A percentile compares a stretch with the other conserved stretches of the same genome.
Conservation (phyloP, 2,888 invertebrate species). For the Dendrolimus houi region DNA sequence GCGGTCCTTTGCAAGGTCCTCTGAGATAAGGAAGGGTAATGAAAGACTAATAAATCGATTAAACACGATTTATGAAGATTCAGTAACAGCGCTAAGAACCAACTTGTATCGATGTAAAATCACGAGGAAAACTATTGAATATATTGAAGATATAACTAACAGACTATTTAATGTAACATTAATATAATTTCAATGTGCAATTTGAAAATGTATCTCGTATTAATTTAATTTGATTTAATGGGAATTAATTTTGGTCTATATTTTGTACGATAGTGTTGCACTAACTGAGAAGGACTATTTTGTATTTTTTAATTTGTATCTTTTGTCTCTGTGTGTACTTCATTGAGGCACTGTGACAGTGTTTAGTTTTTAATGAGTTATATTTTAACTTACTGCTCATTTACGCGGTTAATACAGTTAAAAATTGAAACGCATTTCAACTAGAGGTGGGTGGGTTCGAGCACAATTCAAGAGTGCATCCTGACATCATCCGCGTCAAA, state of each 20-base stretch:
- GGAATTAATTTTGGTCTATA: constrained; percentile 67
- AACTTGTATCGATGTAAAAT: neutral
- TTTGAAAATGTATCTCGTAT: neutral
- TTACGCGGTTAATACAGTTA: neutral
- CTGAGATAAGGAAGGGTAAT: too few relatives aligned
- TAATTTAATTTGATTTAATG: neutral
- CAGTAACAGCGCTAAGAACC: too few relatives aligned
- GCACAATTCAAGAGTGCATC: too few relatives aligned
- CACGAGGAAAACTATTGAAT: neutral
- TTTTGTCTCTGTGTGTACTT: constrained; percentile 26
- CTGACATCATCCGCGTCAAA: too few relatives aligned
- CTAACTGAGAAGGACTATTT: constrained; percentile 47
- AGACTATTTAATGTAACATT: neutral
- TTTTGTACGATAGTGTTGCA: constrained; percentile 69
- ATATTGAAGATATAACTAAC: neutral
- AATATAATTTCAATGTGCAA: neutral
- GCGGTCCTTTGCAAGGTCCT: too few relatives aligned
- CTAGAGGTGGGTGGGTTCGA: too few relatives aligned
- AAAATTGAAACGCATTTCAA: neutral
- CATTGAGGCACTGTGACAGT: constrained; percentile 38
- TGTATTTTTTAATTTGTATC: constrained; percentile 17
- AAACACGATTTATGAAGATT: too few relatives aligned
- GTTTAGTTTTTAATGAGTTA: constrained; percentile 9
- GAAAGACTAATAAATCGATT: too few relatives aligned
- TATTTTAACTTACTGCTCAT: neutral